Evolutionary conservation across 2,113 vertebrate species (phyloP), one percentile per base, ranked within the genome.

Genomic region (Heterocephalus glaber): DNA sequence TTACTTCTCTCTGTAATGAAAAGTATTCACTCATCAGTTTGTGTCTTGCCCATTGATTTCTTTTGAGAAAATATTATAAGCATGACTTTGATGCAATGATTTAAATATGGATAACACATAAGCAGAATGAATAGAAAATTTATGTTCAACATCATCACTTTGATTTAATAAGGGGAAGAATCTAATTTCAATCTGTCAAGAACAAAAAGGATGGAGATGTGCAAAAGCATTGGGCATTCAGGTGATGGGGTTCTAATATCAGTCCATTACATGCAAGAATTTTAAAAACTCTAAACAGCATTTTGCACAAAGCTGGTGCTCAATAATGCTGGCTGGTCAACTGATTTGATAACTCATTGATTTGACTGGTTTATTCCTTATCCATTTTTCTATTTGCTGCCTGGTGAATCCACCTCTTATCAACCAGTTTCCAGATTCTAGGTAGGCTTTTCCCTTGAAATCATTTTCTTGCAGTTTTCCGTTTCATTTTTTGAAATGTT

Each of bases 1-100:
- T 89, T 61, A 58, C 3, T 88, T 88, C 38, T 95, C 44, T 30
- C 41, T 92, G 11, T 96, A 90, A 61, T 79, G 77, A 96, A 96
- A 97, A 87, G 63, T 66, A 61, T 70, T 89, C 13, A 26, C 17
- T 92, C 52, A 38, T 86, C 85, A 95, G n/a, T 77, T 95, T 81
- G 58, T 47, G 60, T 77, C 85, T 74, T 38, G 47, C 28, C 47
- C 56, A 56, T 66, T 84, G 44, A 63, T 86, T 93, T 89, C 58
- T 86, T 96, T 35, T 87, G 72, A 89, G 66, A 52, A 96, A 92
- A 93, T 92, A 79, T 35, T 58, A 60, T 76, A 83, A 93, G 35
- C 13, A 56, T 86, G 49, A 17, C 63, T 96, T 93, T 80, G 76
- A 83, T 87, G 47, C 28, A 72, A 5, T 35, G 41, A 52, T 85